phyloP scores from a whole-genome alignment of 2,888 invertebrate genomes.

The Gastrophysa polygoni region DNA sequence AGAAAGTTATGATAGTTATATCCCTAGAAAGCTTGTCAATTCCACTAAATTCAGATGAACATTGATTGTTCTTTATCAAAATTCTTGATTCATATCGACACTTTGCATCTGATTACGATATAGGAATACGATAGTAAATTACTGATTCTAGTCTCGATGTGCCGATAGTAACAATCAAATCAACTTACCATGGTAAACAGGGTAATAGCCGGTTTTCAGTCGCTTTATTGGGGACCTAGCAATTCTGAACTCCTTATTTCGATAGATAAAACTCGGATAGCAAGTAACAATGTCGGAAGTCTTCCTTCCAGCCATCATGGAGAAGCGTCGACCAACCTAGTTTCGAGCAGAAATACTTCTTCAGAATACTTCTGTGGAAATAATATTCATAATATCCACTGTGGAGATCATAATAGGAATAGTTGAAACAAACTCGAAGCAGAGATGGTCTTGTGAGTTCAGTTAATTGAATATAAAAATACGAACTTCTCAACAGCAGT shows the following conservation, averaged over 20 bases:
- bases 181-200: slow-evolving; percentile 46
- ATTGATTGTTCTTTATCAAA: too few species aligned
- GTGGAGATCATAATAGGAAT: slow-evolving; percentile 1
- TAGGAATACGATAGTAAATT: not conserved
- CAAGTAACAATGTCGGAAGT: slow-evolving; percentile 11
- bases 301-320: not conserved
- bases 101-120: too few species aligned
- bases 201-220: slow-evolving; percentile 41
- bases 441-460: not conserved
- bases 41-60: too few species aligned
- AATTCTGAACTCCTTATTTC: slow-evolving; percentile 38
- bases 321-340: slow-evolving; percentile 2
- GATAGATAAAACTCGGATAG: slow-evolving; percentile 19
- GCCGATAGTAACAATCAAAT: slow-evolving; percentile 48
- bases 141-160: slow-evolving; percentile 40
- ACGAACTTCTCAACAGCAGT: not conserved
- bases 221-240: slow-evolving; percentile 42
- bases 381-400: not conserved
- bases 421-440: slow-evolving; percentile 10
- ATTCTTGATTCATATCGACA: too few species aligned
- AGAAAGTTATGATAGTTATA: too few species aligned
- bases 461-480: not conserved
- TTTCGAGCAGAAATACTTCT: too few species aligned
- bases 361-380: slow-evolving; percentile 8
- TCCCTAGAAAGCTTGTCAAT: too few species aligned